phyloP scores from a whole-genome alignment of 2,888 invertebrate species.

The Dioctria linearis region DNA sequence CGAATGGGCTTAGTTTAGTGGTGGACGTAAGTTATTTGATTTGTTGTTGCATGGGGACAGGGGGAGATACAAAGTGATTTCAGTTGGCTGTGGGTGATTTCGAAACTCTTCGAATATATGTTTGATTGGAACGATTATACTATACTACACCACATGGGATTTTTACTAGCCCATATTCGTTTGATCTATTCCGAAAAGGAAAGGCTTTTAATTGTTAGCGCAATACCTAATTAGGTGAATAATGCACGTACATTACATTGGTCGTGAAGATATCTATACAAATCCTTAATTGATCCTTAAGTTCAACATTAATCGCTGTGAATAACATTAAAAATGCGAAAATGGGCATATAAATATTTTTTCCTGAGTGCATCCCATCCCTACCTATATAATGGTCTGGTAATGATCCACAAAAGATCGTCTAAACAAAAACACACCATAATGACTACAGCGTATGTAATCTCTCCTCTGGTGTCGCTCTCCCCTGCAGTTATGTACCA shows the following conservation, averaged over 20 bases:
- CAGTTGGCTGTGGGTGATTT: background rate
- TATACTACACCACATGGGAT: too few species aligned
- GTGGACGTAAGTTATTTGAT: background rate
- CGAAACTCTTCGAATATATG: constrained; percentile 21
- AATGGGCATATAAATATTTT: constrained; percentile 56
- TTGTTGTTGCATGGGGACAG: background rate
- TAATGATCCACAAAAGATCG: constrained; percentile 45
- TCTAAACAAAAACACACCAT: background rate
- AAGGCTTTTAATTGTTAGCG: background rate
- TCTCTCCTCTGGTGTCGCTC: background rate
- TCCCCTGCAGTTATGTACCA: background rate
- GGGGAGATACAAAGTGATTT: background rate
- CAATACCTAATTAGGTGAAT: background rate
- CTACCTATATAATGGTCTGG: constrained; percentile 17
- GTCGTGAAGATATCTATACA: background rate
- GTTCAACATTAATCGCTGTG: background rate
- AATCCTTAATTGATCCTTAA: constrained; percentile 41
- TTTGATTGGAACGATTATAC: background rate
- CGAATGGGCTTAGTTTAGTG: constrained; percentile 14
- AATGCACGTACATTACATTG: background rate
- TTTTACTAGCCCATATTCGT: background rate
- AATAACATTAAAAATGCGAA: constrained; percentile 55
- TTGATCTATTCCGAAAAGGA: constrained; percentile 26
- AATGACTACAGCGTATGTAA: background rate
- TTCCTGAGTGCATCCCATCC: constrained; percentile 17